Evolutionary conservation across 2,888 invertebrate species (phyloP).

Genomic region (Andricus curvator): DNA sequence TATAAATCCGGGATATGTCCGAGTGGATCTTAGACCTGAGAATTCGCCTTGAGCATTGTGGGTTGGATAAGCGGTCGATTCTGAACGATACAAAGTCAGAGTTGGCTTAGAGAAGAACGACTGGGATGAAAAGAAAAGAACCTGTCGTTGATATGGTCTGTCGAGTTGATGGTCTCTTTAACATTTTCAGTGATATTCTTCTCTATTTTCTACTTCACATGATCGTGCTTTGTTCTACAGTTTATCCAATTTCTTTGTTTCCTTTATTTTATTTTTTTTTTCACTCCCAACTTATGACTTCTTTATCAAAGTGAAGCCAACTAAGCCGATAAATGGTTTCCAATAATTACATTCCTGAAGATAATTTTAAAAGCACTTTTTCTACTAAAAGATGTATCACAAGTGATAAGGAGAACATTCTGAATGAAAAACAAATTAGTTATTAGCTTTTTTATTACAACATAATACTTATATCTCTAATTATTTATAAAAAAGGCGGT

Average conservation of each 20-base stretch:
- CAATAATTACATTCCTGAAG: not conserved
- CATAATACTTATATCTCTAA: no score
- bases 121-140: conserved; percentile 29
- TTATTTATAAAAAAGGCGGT: no score
- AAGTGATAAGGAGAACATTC: no score
- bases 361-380: not conserved
- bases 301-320: not conserved
- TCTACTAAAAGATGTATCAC: not conserved
- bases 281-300: not conserved
- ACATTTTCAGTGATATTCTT: not conserved
- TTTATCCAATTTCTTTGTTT: not conserved
- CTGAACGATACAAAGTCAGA: conserved; percentile 10
- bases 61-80: conserved; percentile 18
- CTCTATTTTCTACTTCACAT: conserved; percentile 1
- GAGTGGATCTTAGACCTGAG: conserved; percentile 17
- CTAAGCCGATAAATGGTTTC: not conserved
- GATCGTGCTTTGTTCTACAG: not conserved
- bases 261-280: not conserved
- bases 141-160: conserved; percentile 27
- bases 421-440: no score
- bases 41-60: conserved; percentile 14
- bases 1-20: conserved; percentile 32
- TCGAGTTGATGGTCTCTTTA: conserved; percentile 13
- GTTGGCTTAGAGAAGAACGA: conserved; percentile 18
- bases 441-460: no score